phyloP scores from a whole-genome alignment of 2,888 invertebrate genomes.

The Hydropsyche betteni region DNA sequence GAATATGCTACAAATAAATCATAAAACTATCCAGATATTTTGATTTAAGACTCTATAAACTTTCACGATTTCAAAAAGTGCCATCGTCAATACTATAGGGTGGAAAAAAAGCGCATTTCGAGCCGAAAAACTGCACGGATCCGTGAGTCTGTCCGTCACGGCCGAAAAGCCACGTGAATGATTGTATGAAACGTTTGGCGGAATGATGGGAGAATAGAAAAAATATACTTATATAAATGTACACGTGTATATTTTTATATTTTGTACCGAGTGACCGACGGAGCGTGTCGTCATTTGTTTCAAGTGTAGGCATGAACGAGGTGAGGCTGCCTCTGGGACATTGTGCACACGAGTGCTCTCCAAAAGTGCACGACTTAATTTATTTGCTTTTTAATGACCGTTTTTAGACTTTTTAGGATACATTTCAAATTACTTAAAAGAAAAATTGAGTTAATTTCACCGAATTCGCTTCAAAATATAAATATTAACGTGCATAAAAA shows the following conservation, averaged over 20 bases:
- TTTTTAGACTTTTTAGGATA: no score
- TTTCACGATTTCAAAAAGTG: no score
- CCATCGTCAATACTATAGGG: background rate
- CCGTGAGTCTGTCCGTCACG: constrained; percentile 41
- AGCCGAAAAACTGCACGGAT: constrained; percentile 40
- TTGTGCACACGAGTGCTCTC: background rate
- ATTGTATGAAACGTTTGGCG: constrained; percentile 44
- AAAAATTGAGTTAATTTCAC: no score
- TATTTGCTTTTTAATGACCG: no score
- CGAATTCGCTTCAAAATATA: background rate
- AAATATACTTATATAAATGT: constrained; percentile 1
- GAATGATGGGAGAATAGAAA: constrained; percentile 43
- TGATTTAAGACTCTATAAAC: no score
- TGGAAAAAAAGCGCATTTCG: constrained; percentile 37
- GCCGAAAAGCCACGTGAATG: constrained; percentile 41
- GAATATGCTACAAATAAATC: no score
- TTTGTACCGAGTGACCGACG: constrained; percentile 32
- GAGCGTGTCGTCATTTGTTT: constrained; percentile 40
- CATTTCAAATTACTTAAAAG: no score
- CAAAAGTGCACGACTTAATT: background rate
- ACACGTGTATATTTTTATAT: constrained; percentile 13
- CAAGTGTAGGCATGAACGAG: constrained; percentile 37
- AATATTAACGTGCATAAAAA: background rate
- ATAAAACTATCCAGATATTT: no score
- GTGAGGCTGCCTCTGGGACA: constrained; percentile 30